These are phyloP conservation scores for Endomychus coccineus DNA, from an alignment of 2,888 invertebrate genomes.

Conservation along the genomic window DNA sequence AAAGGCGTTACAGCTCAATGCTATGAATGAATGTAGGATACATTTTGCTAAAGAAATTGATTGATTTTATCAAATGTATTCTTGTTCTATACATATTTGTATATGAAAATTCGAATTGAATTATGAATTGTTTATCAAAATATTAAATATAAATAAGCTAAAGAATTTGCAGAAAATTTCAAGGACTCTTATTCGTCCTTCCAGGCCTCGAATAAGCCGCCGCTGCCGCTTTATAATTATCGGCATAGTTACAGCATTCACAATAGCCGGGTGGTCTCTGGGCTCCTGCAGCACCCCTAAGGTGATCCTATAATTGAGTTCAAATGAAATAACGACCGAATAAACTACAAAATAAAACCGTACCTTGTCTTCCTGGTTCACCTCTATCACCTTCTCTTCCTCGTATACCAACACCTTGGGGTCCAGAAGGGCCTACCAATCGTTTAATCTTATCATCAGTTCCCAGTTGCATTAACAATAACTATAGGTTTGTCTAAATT, in stretches of 20 bases:
- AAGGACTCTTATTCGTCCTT: conserved; percentile 55
- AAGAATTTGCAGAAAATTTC: too few species aligned
- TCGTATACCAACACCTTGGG: conserved; percentile 53
- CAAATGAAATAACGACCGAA: not conserved
- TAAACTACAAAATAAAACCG: conserved; percentile 10
- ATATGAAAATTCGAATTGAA: too few species aligned
- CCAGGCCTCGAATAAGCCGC: conserved; percentile 34
- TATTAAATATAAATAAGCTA: too few species aligned
- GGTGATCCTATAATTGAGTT: conserved; percentile 23
- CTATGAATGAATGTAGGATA: too few species aligned
- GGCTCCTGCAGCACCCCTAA: conserved; percentile 55
- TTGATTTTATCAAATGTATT: too few species aligned
- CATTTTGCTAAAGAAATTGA: too few species aligned
- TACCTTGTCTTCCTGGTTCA: conserved; percentile 66
- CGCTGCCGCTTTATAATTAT: conserved; percentile 50
- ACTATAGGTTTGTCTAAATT: not conserved
- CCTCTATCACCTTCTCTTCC: conserved; percentile 74
- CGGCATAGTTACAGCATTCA: conserved; percentile 54
- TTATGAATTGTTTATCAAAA: too few species aligned
- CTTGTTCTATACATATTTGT: too few species aligned
- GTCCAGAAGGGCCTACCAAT: conserved; percentile 57
- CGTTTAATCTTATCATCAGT: not conserved
- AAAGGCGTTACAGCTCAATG: too few species aligned
- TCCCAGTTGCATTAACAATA: not conserved
- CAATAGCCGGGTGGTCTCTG: conserved; percentile 60